Percentiles rank a stretch among this genome's conserved stretches.
phyloP scores from a whole-genome alignment of 2,888 invertebrate genomes.

The Dryobotodes eremita region DNA sequence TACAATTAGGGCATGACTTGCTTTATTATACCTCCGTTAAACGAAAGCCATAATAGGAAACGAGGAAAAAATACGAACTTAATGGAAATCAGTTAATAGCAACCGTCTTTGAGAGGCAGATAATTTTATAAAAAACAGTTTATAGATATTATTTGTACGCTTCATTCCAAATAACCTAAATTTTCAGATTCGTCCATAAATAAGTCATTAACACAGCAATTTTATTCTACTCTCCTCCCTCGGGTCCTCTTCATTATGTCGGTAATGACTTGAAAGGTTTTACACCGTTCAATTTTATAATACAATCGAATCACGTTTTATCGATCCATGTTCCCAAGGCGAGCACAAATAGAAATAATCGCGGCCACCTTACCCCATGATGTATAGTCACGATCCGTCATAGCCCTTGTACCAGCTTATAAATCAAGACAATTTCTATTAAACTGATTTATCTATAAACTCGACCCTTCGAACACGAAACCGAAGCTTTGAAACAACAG shows the following conservation, averaged over 20 bases:
- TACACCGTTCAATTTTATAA: conserved; percentile 26
- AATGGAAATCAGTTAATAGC: conserved; percentile 39
- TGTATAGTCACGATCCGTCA: conserved; percentile 74
- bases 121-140: conserved; percentile 15
- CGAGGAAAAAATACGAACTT: conserved; percentile 25
- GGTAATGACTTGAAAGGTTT: conserved; percentile 44
- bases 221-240: conserved; percentile 17
- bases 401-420: conserved; percentile 64
- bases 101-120: conserved; percentile 5
- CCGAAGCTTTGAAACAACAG: conserved; percentile 31
- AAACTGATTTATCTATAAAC: conserved; percentile 71
- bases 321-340: conserved; percentile 33
- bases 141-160: conserved; percentile 2
- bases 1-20: conserved; percentile 56
- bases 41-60: conserved; percentile 41
- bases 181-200: conserved; percentile 13
- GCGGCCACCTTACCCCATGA: conserved; percentile 59
- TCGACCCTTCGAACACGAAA: conserved; percentile 56
- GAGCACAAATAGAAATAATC: conserved; percentile 44
- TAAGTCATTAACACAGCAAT: conserved; percentile 23
- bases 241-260: conserved; percentile 23
- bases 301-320: conserved; percentile 46
- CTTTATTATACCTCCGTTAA: conserved; percentile 28
- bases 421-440: conserved; percentile 66
- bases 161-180: conserved; percentile 13